A percentile compares a stretch with the other conserved stretches of the same genome.
phyloP scores from a whole-genome alignment of 1,140 invertebrate species.

The Hesperophylax magnus region DNA sequence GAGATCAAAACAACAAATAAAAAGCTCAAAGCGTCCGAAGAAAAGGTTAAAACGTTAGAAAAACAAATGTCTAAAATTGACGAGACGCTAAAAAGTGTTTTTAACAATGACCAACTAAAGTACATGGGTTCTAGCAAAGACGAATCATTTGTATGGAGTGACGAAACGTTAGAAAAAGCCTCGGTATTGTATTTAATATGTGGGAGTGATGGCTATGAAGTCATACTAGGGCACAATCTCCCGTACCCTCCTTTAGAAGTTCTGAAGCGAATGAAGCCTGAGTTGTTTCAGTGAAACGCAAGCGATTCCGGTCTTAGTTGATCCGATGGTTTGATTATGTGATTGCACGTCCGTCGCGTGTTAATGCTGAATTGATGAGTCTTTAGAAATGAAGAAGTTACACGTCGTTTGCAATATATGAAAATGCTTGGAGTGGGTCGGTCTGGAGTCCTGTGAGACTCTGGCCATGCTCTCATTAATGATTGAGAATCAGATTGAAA shows the following conservation, averaged over 20 bases:
- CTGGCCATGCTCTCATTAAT: too few relatives aligned
- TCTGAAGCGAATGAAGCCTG: neutral
- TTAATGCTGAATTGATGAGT: too few relatives aligned
- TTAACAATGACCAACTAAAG: constrained; percentile 33
- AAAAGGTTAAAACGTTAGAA: constrained; percentile 25
- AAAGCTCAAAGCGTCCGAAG: neutral
- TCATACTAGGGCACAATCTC: constrained; percentile 19
- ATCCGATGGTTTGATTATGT: neutral
- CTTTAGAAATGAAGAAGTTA: too few relatives aligned
- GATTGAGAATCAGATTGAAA: too few relatives aligned
- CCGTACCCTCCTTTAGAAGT: constrained; percentile 15
- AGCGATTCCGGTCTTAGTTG: neutral
- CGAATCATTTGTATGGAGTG: constrained; percentile 4
- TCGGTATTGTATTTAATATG: constrained; percentile 24
- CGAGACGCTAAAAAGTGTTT: constrained; percentile 22
- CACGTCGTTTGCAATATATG: too few relatives aligned
- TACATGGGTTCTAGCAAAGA: neutral
- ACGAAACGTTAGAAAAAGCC: constrained; percentile 20
- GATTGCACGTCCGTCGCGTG: too few relatives aligned
- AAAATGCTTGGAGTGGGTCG: too few relatives aligned
- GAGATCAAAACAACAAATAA: constrained; percentile 1
- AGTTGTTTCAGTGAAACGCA: constrained; percentile 17
- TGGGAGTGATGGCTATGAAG: neutral
- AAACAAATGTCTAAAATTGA: constrained; percentile 3
- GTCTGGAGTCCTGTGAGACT: too few relatives aligned